Evolutionary conservation across 2,888 invertebrate species (phyloP).

Genomic region (Machimus rusticus): DNA sequence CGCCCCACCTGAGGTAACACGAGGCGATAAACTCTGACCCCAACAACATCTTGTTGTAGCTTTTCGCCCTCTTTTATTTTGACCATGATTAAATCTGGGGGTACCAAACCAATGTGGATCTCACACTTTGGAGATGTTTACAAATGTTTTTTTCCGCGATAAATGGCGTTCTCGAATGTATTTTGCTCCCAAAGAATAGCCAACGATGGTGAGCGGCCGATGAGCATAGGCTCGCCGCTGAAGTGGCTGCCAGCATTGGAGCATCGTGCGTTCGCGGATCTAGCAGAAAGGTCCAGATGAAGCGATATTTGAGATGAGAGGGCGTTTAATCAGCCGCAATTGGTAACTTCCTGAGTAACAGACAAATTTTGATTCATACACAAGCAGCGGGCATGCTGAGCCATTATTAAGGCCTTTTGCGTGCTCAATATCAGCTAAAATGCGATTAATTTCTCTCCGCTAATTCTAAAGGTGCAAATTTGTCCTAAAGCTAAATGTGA

Average conservation of each 20-base stretch:
- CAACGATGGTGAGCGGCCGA: background rate
- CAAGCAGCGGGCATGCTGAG: constrained; percentile 5
- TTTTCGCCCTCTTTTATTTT: background rate
- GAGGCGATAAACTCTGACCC: background rate
- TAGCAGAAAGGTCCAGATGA: constrained; percentile 5
- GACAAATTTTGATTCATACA: constrained; percentile 44
- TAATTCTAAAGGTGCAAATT: constrained; percentile 21
- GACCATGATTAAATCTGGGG: background rate
- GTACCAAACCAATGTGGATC: background rate
- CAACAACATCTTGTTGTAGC: background rate
- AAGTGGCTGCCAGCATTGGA: background rate
- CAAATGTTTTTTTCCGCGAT: background rate
- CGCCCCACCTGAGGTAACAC: background rate
- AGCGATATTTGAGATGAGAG: constrained; percentile 46
- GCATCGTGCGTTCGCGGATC: background rate
- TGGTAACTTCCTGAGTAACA: constrained; percentile 49
- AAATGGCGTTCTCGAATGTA: background rate
- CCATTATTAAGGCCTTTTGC: constrained; percentile 30
- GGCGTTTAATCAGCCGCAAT: constrained; percentile 47
- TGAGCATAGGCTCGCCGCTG: background rate
- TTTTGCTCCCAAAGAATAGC: background rate
- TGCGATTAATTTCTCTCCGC: constrained; percentile 1
- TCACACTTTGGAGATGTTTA: background rate
- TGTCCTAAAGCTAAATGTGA: background rate
- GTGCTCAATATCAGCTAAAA: constrained; percentile 35